Percentiles rank a stretch among this genome's conserved stretches.
Conservation (phyloP, 2,113 vertebrate species). For the Mus spicilegus region DNA sequence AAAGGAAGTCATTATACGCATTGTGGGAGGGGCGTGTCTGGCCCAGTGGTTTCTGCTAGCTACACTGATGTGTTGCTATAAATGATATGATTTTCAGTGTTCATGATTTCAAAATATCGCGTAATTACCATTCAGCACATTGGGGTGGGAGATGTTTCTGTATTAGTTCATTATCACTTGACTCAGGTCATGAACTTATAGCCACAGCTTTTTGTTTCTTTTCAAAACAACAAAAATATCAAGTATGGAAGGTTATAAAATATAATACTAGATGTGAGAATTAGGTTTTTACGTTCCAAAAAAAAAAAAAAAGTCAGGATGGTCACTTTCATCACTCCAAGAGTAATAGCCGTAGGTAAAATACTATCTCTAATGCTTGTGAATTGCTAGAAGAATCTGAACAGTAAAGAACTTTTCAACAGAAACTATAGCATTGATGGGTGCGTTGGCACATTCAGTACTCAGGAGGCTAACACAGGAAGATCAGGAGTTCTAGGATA, state of each 20-base stretch:
- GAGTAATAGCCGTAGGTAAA: constrained; percentile 3
- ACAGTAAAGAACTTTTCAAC: not conserved
- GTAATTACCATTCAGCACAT: constrained; percentile 15
- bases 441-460: not conserved
- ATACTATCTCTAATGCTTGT: constrained; percentile 4
- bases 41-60: constrained; percentile 13
- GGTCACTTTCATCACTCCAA: not conserved
- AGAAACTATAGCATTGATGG: constrained; percentile 6
- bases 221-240: constrained; percentile 49
- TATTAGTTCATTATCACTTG: constrained; percentile 19
- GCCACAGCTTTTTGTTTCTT: not conserved
- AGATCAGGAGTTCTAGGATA: not conserved
- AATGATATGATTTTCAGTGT: constrained; percentile 5
- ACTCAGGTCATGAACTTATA: constrained; percentile 28
- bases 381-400: not conserved
- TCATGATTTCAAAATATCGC: constrained; percentile 47
- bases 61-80: constrained; percentile 37
- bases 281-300: not conserved
- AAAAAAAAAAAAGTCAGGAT: constrained; percentile 4
- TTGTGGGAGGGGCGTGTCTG: not conserved
- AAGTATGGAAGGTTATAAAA: constrained; percentile 29
- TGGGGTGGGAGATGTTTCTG: not conserved
- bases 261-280: not conserved
- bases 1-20: constrained; percentile 29
- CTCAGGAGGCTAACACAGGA: not conserved